These are phyloP conservation scores for Amphilophus citrinellus DNA, from an alignment of 2,113 vertebrate species.

Conservation along the genomic window DNA sequence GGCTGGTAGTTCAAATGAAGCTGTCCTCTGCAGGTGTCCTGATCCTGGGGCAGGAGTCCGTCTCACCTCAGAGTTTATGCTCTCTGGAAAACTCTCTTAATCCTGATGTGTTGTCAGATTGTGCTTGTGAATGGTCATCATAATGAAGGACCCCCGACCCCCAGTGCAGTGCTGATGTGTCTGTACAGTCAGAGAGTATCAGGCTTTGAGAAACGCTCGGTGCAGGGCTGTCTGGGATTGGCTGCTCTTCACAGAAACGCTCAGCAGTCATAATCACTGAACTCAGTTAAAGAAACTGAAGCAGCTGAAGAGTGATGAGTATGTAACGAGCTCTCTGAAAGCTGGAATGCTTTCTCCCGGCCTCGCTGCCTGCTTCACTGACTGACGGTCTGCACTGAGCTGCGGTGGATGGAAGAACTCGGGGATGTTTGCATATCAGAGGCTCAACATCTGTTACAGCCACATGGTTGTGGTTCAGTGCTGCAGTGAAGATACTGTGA, in stretches of 20 bases:
- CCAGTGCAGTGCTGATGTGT: not conserved
- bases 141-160: not conserved
- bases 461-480: not conserved
- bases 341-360: not conserved
- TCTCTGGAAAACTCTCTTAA: no score
- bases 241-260: not conserved
- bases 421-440: not conserved
- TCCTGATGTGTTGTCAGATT: no score
- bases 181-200: no score
- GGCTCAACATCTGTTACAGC: not conserved
- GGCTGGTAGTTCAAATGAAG: no score
- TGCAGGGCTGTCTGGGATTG: not conserved
- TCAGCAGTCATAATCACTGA: not conserved
- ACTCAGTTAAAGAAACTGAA: not conserved
- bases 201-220: not conserved
- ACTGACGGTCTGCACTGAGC: not conserved
- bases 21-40: no score
- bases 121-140: not conserved
- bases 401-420: not conserved
- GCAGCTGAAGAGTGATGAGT: not conserved
- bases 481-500: no score
- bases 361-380: not conserved
- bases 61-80: no score
- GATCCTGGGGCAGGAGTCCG: no score
- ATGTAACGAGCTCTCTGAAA: not conserved